A percentile compares a stretch with the other conserved stretches of the same genome.
phyloP scores from a whole-genome alignment of 2,113 vertebrate genomes.

The Hemichromis elongatus region DNA sequence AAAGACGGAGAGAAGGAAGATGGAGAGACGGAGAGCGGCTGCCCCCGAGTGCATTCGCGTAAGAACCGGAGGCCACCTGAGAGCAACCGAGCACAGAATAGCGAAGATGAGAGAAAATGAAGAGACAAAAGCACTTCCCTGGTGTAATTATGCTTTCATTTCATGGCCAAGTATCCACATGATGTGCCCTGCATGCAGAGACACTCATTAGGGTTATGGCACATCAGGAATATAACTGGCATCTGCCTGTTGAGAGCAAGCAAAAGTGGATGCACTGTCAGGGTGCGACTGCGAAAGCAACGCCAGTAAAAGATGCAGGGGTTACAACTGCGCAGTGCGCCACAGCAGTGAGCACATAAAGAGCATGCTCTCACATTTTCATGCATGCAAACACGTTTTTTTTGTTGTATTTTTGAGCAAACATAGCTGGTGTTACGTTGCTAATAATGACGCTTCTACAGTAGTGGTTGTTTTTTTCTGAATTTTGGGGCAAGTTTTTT shows the following conservation, averaged over 20 bases:
- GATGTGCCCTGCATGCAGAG: slow-evolving; percentile 56
- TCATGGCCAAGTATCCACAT: slow-evolving; percentile 66
- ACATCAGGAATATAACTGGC: slow-evolving; percentile 32
- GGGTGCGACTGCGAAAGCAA: background rate
- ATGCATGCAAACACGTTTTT: background rate
- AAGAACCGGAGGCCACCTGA: slow-evolving; percentile 48
- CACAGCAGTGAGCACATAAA: background rate
- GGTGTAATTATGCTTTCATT: slow-evolving; percentile 72
- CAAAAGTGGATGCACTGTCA: background rate
- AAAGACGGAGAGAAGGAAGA: slow-evolving; percentile 4
- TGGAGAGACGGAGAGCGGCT: background rate
- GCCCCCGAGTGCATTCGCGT: slow-evolving; percentile 28
- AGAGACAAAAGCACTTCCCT: slow-evolving; percentile 66
- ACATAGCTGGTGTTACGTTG: background rate
- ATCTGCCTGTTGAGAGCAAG: slow-evolving; percentile 7
- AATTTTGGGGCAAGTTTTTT: background rate
- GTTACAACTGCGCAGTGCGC: background rate
- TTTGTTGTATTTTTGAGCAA: background rate
- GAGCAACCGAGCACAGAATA: slow-evolving; percentile 51
- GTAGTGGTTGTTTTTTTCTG: background rate
- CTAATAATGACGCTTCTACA: background rate
- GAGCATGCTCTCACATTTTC: background rate
- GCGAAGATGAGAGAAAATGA: slow-evolving; percentile 65
- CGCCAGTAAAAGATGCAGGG: background rate
- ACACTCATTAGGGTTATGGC: slow-evolving; percentile 45